Conservation (phyloP, 1,140 invertebrate species). For the Lepidurus packardi region DNA sequence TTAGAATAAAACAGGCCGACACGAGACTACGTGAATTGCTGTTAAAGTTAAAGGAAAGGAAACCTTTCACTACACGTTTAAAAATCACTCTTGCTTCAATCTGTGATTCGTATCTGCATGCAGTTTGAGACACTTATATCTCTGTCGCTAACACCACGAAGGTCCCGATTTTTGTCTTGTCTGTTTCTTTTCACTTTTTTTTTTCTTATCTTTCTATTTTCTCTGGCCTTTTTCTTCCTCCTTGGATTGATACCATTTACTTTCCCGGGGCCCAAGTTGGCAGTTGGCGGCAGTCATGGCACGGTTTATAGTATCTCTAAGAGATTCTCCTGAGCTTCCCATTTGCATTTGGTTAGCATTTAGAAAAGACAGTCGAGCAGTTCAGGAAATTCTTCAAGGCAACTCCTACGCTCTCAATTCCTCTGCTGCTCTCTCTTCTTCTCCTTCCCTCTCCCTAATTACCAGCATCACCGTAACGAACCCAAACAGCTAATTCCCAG, state of each 20-base stretch:
- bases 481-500: neutral
- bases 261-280: neutral
- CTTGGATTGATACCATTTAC: neutral
- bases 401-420: too few species aligned
- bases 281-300: conserved; percentile 1
- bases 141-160: neutral
- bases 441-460: neutral
- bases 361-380: neutral
- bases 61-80: too few species aligned
- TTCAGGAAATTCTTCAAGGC: too few species aligned
- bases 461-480: neutral
- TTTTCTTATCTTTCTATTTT: neutral
- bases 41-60: too few species aligned
- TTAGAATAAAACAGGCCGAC: too few species aligned
- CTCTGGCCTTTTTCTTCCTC: neutral
- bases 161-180: neutral
- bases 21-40: too few species aligned
- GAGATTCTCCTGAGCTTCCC: conserved; percentile 3
- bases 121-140: neutral
- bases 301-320: conserved; percentile 15
- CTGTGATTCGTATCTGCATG: neutral
- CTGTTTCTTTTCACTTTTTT: neutral
- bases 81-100: too few species aligned
- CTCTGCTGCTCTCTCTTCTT: too few species aligned
- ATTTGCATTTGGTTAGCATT: conserved; percentile 15